A percentile compares a stretch with the other conserved stretches of the same genome.
Conservation (phyloP, 2,888 invertebrate genomes). For the Tortrix viridana region DNA sequence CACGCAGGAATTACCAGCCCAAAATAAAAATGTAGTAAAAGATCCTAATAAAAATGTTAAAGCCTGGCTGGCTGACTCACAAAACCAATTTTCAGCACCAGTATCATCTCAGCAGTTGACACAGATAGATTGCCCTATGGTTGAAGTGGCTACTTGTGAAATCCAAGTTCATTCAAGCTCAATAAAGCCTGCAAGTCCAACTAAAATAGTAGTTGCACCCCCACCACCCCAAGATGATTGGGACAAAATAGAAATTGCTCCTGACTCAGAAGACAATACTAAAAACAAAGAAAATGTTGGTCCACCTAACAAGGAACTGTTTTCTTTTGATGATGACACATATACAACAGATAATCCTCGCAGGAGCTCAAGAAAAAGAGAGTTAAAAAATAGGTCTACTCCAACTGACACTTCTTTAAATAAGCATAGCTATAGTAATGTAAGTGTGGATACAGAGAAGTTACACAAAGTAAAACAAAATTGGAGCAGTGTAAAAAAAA, state of each 20-base stretch:
- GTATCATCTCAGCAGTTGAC: constrained; percentile 54
- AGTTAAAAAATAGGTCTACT: constrained; percentile 49
- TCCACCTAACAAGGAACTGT: constrained; percentile 64
- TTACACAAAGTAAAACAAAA: constrained; percentile 59
- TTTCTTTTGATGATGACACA: constrained; percentile 57
- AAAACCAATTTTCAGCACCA: constrained; percentile 73
- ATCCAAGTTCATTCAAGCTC: constrained; percentile 60
- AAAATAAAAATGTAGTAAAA: constrained; percentile 45
- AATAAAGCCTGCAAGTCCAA: constrained; percentile 50
- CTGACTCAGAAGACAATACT: constrained; percentile 55
- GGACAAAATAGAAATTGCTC: constrained; percentile 73
- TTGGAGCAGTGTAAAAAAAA: constrained; percentile 75
- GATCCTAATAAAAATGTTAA: constrained; percentile 68
- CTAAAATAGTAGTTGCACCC: constrained; percentile 52
- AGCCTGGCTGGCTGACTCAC: constrained; percentile 71
- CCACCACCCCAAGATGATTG: constrained; percentile 68
- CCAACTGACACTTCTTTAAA: constrained; percentile 46
- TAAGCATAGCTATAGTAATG: constrained; percentile 54
- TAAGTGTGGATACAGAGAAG: constrained; percentile 55
- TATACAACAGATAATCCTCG: constrained; percentile 63
- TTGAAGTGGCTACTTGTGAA: constrained; percentile 58
- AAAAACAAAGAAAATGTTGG: constrained; percentile 59
- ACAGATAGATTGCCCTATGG: constrained; percentile 49
- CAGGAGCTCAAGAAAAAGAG: constrained; percentile 69
- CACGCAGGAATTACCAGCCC: constrained; percentile 49